phyloP scores from a whole-genome alignment of 2,888 invertebrate genomes.

The Limnephilus lunatus region DNA sequence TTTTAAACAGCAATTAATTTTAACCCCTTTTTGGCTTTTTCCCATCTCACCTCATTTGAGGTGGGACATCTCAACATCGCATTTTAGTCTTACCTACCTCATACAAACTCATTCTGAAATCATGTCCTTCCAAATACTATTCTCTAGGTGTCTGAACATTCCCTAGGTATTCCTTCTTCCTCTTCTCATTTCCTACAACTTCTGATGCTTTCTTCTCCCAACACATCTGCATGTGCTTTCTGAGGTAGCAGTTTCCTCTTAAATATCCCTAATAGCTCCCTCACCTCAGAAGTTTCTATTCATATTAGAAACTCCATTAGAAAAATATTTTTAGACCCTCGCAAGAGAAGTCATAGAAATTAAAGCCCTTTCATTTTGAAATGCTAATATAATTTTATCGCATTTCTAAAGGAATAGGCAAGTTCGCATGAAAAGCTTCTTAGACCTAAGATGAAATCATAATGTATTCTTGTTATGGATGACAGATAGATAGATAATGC shows the following conservation, averaged over 20 bases:
- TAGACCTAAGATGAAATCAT: background rate
- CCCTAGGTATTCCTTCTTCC: too few relatives aligned
- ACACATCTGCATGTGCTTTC: background rate
- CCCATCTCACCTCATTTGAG: too few relatives aligned
- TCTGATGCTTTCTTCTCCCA: background rate
- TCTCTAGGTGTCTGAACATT: too few relatives aligned
- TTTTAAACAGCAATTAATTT: too few relatives aligned
- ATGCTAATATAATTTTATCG: background rate
- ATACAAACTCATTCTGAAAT: too few relatives aligned
- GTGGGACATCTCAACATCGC: too few relatives aligned
- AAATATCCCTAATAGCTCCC: background rate
- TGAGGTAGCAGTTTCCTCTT: background rate
- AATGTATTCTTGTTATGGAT: background rate
- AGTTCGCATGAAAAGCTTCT: background rate
- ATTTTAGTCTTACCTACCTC: too few relatives aligned
- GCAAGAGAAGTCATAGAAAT: background rate
- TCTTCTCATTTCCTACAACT: background rate
- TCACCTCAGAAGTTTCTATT: background rate
- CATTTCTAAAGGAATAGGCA: background rate
- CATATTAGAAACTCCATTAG: background rate
- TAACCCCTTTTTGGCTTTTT: too few relatives aligned
- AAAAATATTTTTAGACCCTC: background rate
- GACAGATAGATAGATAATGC: background rate
- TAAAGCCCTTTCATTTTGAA: background rate
- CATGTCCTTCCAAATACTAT: too few relatives aligned